Conservation (phyloP, 2,888 invertebrate genomes). For the Allygus modestus region DNA sequence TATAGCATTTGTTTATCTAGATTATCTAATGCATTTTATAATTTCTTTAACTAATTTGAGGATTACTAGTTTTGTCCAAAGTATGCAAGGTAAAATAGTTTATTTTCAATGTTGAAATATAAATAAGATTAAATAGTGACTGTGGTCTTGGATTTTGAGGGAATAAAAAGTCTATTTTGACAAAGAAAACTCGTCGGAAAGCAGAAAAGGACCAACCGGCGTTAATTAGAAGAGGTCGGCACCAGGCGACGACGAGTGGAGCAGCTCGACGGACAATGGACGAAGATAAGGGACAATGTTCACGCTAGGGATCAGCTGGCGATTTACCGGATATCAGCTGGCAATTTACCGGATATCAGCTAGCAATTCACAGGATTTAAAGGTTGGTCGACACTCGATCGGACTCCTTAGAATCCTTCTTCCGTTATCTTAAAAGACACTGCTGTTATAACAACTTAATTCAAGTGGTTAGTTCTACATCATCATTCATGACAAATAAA, state of each 20-base stretch:
- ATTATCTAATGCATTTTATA: too few relatives aligned
- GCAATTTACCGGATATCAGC: slow-evolving; percentile 44
- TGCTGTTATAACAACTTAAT: background rate
- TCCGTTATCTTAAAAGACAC: background rate
- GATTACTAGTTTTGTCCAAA: too few relatives aligned
- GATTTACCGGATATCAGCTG: slow-evolving; percentile 35
- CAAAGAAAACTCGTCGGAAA: too few relatives aligned
- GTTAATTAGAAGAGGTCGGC: slow-evolving; percentile 3
- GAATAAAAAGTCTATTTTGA: too few relatives aligned
- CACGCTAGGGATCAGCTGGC: slow-evolving; percentile 25
- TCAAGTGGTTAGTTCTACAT: too few relatives aligned
- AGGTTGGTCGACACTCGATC: slow-evolving; percentile 18
- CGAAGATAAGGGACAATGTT: slow-evolving; percentile 15
- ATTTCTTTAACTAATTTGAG: too few relatives aligned
- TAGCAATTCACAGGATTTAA: slow-evolving; percentile 21
- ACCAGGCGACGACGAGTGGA: background rate
- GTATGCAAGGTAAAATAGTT: too few relatives aligned
- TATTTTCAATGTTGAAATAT: too few relatives aligned
- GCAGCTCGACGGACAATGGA: slow-evolving; percentile 7
- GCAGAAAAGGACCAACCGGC: background rate
- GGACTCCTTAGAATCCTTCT: slow-evolving; percentile 28
- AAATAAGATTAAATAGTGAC: too few relatives aligned
- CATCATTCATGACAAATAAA: too few relatives aligned
- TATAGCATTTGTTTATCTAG: too few relatives aligned
- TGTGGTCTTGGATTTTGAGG: too few relatives aligned